A percentile compares a stretch with the other conserved stretches of the same genome.
These are phyloP conservation scores for Rhopilema esculentum DNA, from an alignment of 30 jellyfish, hydroid and myxozoan genomes.

Conservation along the genomic window DNA sequence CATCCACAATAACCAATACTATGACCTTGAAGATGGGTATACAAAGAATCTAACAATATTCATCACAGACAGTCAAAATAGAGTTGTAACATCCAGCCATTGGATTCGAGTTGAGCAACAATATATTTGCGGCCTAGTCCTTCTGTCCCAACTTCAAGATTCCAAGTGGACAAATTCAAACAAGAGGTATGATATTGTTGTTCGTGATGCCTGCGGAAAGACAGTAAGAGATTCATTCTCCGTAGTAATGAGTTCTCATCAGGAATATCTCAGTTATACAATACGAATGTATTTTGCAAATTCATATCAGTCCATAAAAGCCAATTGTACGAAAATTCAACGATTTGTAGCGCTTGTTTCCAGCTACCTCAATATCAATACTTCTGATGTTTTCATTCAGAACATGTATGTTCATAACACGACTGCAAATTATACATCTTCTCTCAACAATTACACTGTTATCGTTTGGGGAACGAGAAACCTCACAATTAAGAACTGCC, in stretches of 20 bases:
- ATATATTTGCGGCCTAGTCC: constrained; percentile 59
- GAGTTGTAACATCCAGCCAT: constrained; percentile 20
- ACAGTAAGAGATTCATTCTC: constrained; percentile 49
- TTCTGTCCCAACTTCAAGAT: constrained; percentile 32
- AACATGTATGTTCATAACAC: constrained; percentile 19
- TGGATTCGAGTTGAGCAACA: constrained; percentile 48
- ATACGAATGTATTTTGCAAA: constrained; percentile 52
- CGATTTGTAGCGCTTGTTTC: constrained; percentile 32
- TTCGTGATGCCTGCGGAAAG: constrained; percentile 69
- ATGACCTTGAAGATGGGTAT: constrained; percentile 91
- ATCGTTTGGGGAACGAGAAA: constrained; percentile 59
- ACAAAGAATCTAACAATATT: constrained; percentile 73
- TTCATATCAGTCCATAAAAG: not conserved
- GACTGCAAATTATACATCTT: not conserved
- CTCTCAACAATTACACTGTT: constrained; percentile 20
- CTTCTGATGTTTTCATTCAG: constrained; percentile 33
- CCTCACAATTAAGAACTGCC: constrained; percentile 54
- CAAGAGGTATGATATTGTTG: constrained; percentile 28
- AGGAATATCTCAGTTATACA: constrained; percentile 1
- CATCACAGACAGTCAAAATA: constrained; percentile 6
- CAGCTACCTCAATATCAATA: constrained; percentile 27
- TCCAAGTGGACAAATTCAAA: constrained; percentile 36
- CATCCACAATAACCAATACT: constrained; percentile 55
- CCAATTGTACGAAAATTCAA: constrained; percentile 55
- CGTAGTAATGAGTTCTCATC: constrained; percentile 23